Evolutionary conservation across 1,140 invertebrate species (phyloP), one percentile per base, ranked within the genome.

Genomic region (Drosophila dunni): DNA sequence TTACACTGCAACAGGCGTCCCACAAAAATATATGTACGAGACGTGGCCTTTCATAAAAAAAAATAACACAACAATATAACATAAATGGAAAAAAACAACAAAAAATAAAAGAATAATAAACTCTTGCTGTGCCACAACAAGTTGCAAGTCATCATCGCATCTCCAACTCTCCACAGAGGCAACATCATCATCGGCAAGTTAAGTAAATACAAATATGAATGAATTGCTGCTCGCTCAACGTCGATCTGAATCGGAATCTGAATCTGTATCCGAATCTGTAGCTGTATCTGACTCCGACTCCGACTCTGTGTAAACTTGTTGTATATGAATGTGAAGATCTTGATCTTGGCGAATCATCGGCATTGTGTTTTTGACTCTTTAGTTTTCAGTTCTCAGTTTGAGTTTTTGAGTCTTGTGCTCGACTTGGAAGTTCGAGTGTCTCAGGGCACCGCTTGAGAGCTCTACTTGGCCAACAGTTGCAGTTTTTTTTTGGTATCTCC

Each of bases 121-220:
- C 71, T 72, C 83, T 88, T 63, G 68, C 77, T 76, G 75, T 62
- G 73, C 57, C 56, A 40, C 45, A 38, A 15, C 42, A 75, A 84
- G 63, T 54, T 89, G 84, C 84, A 81, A 89, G 84, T 89, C 84
- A 89, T 84, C 73, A 70, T 75, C 70, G 65, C 62, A 78, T 81
- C 78, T 75, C 69, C 75, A 82, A 40, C 56, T 77, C 66, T 46
- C 46, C 57, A 58, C 65, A 33, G 24, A 29, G 63, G 42, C 60
- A 86, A 67, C 81, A 85, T 66, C 82, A 76, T 86, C 78, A 75
- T 72, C 79, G 79, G 83, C 66, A 69, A 79, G 84, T 88, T 83
- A 88, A 83, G 83, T 88, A 88, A 88, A 88, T 78, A 88, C 84
- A 88, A 89, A 88, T 89, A 88, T 88, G 83, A 88, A 88, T 88